These are phyloP conservation scores for Neuroscelio doddi DNA, from an alignment of 2,888 invertebrate genomes.

Conservation along the genomic window DNA sequence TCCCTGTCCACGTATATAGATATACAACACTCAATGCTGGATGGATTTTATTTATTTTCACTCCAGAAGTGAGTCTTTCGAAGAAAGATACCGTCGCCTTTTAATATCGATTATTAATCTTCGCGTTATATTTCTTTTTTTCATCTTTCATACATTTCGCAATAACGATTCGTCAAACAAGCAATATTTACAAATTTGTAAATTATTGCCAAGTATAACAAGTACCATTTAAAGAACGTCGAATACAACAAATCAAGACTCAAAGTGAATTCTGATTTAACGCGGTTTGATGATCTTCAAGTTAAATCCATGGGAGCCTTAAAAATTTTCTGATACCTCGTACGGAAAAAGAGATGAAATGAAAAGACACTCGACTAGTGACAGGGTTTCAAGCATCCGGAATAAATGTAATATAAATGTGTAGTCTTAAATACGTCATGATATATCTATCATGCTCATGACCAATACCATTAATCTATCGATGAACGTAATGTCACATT, in stretches of 20 bases:
- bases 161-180: constrained; percentile 15
- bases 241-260: too few species aligned
- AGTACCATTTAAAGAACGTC: too few species aligned
- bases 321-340: too few species aligned
- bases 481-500: neutral
- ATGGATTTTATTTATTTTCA: constrained; percentile 43
- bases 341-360: constrained; percentile 36
- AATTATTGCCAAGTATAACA: too few species aligned
- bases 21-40: constrained; percentile 30
- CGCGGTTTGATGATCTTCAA: neutral
- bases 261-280: too few species aligned
- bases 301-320: neutral
- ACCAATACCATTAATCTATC: constrained; percentile 44
- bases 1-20: constrained; percentile 38
- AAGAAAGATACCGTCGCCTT: constrained; percentile 28
- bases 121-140: neutral
- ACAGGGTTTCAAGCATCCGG: constrained; percentile 62
- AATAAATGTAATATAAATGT: constrained; percentile 68
- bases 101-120: constrained; percentile 28
- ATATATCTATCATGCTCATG: constrained; percentile 55
- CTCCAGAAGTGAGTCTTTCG: constrained; percentile 27
- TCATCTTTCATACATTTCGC: constrained; percentile 7
- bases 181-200: constrained; percentile 26
- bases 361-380: constrained; percentile 52
- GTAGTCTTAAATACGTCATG: constrained; percentile 62